These are phyloP conservation scores for Palythoa heliodiscus DNA, from an alignment of 92 coral and sea anemone species.

Conservation along the genomic window DNA sequence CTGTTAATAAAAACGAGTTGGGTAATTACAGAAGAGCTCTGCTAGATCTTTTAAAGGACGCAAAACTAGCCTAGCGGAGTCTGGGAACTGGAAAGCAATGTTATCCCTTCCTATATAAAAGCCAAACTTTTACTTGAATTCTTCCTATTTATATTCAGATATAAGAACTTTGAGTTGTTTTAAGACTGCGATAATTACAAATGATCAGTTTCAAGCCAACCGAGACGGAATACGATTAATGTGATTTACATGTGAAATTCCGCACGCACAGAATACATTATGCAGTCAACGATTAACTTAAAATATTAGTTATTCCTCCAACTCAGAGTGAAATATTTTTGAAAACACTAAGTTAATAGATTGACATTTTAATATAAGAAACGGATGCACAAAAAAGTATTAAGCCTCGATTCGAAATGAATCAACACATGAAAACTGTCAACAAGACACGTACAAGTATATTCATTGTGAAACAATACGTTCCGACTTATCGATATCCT, in stretches of 20 bases:
- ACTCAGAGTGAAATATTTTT: neutral
- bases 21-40: neutral
- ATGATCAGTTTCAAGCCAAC: constrained; percentile 13
- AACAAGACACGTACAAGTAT: neutral
- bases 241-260: neutral
- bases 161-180: neutral
- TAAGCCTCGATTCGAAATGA: neutral
- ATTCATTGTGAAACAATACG: neutral
- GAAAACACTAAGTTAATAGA: neutral
- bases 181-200: neutral
- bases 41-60: neutral
- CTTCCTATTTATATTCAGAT: neutral
- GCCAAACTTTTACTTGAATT: neutral
- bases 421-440: neutral
- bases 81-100: neutral
- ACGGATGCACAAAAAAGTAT: neutral
- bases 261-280: constrained; percentile 10
- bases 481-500: neutral
- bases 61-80: neutral
- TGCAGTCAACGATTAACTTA: constrained; percentile 10
- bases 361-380: neutral
- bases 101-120: neutral
- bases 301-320: neutral
- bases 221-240: neutral
- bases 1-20: neutral